Evolutionary conservation across 92 coral and sea anemone species (phyloP), one percentile per base, ranked within the genome.

Genomic region (Isaurus tuberculatus): DNA sequence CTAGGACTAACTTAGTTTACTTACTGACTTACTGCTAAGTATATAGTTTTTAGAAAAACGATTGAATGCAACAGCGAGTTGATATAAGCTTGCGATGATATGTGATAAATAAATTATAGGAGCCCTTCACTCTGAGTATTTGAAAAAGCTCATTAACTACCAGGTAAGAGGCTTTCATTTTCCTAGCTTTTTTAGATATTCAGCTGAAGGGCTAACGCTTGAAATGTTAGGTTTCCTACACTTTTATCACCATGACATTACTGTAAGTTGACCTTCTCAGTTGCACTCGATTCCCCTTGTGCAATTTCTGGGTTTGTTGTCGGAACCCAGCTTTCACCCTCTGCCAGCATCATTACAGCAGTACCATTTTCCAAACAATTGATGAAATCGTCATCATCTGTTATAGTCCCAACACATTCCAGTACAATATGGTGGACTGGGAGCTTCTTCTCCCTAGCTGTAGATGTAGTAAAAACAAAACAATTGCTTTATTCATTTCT

Each of bases 241-340:
- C 66, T 60, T 60, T 60, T 60, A 60, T 60, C 66, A 60, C 66
- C 66, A 60, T 60, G 66, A 60, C 66, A 60, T 60, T 60, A 63
- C 68, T 63, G 33, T 63, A 8, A 63, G 33, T 63, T 63, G 25
- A 63, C 68, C 33, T 63, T 63, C 68, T 63, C 33, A 25, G 68
- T 63, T 63, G 68, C 66, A 60, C 66, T 60, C 66, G 66, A 60
- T 63, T 63, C 68, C 68, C 33, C 33, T 63, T 25, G 16, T 63
- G 33, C 68, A 63, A 25, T 63, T 25, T 25, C 68, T 25, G 33
- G 68, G 68, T 60, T 60, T 60, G 66, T 60, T 60, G 66, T 60
- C 51, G 75, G 75, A 32, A 32, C 55, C 75, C 75, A 70, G 49
- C 49, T 34, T 43, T 70, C 75, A 70, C 55, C 49, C 30, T 70